These are phyloP conservation scores for Tetranychus piercei DNA, from an alignment of 2,888 invertebrate species.

Conservation along the genomic window DNA sequence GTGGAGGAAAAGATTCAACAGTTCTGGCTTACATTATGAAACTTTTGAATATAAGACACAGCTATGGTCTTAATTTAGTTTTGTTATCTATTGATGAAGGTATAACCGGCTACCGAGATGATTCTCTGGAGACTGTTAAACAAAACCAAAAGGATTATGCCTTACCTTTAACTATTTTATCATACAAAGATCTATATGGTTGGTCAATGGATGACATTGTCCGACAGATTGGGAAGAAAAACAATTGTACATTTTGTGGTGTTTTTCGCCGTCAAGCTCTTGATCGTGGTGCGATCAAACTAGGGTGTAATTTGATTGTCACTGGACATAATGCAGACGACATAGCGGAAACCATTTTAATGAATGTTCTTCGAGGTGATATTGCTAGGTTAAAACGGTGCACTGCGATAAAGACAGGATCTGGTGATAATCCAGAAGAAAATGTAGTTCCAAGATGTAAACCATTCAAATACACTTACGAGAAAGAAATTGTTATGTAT, in stretches of 20 bases:
- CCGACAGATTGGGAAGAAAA: conserved; percentile 53
- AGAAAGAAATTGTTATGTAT: conserved; percentile 98
- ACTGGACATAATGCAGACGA: conserved; percentile 92
- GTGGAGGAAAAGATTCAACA: conserved; percentile 61
- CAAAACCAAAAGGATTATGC: conserved; percentile 80
- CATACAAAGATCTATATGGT: conserved; percentile 85
- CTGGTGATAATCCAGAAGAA: conserved; percentile 32
- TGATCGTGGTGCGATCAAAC: conserved; percentile 72
- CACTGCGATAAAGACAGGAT: conserved; percentile 69
- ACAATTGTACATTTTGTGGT: conserved; percentile 92
- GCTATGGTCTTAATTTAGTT: conserved; percentile 72
- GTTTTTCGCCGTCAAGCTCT: conserved; percentile 58
- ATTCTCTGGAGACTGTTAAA: conserved; percentile 58
- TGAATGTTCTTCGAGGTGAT: conserved; percentile 93
- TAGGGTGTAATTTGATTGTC: conserved; percentile 77
- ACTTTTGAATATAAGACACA: conserved; percentile 65
- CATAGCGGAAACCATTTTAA: conserved; percentile 91
- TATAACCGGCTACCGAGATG: conserved; percentile 55
- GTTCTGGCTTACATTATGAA: conserved; percentile 86
- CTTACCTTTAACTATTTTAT: conserved; percentile 78
- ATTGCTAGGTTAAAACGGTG: conserved; percentile 79
- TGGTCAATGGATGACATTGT: conserved; percentile 99
- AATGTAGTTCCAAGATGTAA: conserved; percentile 77
- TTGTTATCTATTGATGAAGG: conserved; percentile 95
- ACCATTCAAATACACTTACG: conserved; percentile 89